Evolutionary conservation across 2,113 vertebrate genomes (phyloP).

Genomic region (Pachyramphus minor): DNA sequence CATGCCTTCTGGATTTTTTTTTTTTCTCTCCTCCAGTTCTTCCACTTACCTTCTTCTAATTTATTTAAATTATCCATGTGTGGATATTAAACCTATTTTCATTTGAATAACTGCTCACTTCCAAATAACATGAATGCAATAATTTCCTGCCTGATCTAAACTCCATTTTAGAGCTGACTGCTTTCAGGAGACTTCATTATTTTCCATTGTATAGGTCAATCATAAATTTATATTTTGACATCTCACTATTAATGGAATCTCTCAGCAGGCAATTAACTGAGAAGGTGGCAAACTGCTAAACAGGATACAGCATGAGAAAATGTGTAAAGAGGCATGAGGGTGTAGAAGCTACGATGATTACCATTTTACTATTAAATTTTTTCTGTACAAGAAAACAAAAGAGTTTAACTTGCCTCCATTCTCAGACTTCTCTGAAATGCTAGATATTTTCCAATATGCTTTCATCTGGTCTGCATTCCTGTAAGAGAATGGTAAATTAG

Average conservation of each 20-base stretch:
- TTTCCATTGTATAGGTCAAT: background rate
- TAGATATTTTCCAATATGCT: slow-evolving; percentile 91
- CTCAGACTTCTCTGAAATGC: slow-evolving; percentile 94
- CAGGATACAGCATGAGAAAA: background rate
- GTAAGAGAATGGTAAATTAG: background rate
- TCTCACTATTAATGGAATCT: background rate
- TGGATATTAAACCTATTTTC: background rate
- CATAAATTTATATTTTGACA: background rate
- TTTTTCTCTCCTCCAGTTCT: background rate
- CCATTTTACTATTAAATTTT: background rate
- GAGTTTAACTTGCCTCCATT: slow-evolving; percentile 85
- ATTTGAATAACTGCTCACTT: background rate
- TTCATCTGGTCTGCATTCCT: slow-evolving; percentile 97
- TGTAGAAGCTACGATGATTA: background rate
- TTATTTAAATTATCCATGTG: background rate
- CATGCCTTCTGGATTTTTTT: background rate
- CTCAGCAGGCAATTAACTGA: background rate
- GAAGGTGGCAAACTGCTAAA: background rate
- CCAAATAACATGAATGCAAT: background rate
- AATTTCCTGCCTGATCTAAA: background rate
- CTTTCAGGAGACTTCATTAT: background rate
- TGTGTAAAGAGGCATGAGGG: background rate
- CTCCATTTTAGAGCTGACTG: background rate
- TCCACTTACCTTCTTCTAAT: background rate
- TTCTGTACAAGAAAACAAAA: background rate